Evolutionary conservation across 2,888 invertebrate genomes (phyloP).

Genomic region (Alcis repandata): DNA sequence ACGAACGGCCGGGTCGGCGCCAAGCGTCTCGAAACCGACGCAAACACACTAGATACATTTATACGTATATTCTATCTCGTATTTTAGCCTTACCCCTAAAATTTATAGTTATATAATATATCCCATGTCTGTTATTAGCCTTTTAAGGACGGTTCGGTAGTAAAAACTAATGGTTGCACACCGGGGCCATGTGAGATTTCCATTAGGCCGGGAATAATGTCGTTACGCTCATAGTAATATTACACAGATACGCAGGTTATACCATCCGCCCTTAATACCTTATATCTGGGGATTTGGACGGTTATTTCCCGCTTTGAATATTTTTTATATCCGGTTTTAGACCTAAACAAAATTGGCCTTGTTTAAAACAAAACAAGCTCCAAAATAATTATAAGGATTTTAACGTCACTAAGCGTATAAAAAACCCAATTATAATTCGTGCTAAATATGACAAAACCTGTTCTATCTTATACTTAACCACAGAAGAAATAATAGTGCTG

Average conservation of each 20-base stretch:
- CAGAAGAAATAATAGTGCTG: background rate
- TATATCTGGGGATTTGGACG: conserved; percentile 10
- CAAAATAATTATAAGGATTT: background rate
- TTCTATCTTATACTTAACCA: background rate
- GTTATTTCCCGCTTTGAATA: background rate
- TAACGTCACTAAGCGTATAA: background rate
- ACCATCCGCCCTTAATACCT: conserved; percentile 30
- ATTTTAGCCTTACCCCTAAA: conserved; percentile 17
- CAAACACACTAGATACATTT: conserved; percentile 50
- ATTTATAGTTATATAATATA: conserved; percentile 15
- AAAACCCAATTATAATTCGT: background rate
- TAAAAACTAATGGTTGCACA: conserved; percentile 55
- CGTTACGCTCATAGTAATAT: conserved; percentile 45
- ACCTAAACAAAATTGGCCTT: background rate
- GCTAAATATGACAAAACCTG: background rate
- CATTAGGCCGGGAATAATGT: conserved; percentile 52
- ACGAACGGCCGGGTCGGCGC: conserved; percentile 60
- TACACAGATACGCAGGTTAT: conserved; percentile 37
- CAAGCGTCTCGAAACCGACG: conserved; percentile 60
- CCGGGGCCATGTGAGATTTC: conserved; percentile 48
- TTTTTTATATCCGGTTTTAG: background rate
- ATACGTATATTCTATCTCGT: conserved; percentile 29
- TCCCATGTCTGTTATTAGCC: conserved; percentile 46
- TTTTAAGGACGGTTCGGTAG: conserved; percentile 47
- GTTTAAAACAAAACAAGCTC: background rate